phyloP scores from a whole-genome alignment of 2,888 invertebrate species.

The Noctua comes region DNA sequence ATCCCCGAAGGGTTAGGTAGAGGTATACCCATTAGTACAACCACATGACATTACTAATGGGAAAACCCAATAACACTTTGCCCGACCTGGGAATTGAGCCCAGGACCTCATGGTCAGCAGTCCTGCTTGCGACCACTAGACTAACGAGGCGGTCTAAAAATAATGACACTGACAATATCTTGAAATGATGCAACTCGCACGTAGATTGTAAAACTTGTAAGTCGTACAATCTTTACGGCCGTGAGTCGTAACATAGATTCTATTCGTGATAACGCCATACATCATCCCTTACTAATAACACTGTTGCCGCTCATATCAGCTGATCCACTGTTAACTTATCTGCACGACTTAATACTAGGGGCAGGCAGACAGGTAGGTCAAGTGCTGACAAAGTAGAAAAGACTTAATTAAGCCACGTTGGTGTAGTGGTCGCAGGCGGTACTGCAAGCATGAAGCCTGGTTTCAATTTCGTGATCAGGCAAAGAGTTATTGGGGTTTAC shows the following conservation, averaged over 20 bases:
- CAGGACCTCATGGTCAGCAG: no score
- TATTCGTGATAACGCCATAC: conserved; percentile 41
- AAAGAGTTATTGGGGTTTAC: not conserved
- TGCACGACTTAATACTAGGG: conserved; percentile 2
- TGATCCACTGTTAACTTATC: conserved; percentile 23
- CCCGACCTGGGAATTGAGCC: no score
- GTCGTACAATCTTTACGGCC: not conserved
- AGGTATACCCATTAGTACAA: no score
- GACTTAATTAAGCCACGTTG: not conserved
- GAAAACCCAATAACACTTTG: no score
- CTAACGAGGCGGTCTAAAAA: no score
- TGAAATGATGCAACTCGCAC: no score
- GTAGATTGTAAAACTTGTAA: not conserved
- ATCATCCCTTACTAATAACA: conserved; percentile 54
- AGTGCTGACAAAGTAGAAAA: not conserved
- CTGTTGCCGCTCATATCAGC: conserved; percentile 31
- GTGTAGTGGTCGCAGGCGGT: not conserved
- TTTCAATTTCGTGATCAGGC: not conserved
- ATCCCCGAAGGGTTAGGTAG: no score
- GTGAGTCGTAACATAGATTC: conserved; percentile 43
- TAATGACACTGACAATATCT: no score
- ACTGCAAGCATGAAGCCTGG: not conserved
- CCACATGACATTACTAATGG: no score
- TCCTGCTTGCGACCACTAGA: no score
- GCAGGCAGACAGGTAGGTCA: not conserved